These are phyloP conservation scores for Oenanthe melanoleuca DNA, from an alignment of 2,113 vertebrate species.

Conservation along the genomic window DNA sequence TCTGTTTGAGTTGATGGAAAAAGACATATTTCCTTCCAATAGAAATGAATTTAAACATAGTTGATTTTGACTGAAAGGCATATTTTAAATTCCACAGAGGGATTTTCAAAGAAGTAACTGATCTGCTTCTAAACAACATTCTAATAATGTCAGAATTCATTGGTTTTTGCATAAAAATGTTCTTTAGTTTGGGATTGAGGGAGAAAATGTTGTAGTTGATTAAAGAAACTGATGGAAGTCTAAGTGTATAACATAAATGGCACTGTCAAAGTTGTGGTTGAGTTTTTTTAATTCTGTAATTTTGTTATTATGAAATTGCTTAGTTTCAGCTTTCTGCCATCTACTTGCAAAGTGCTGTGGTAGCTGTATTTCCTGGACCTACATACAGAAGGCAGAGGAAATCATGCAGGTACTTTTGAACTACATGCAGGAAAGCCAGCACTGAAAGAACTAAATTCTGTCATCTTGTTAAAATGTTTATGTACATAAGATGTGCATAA, in stretches of 20 bases:
- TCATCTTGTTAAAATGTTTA: background rate
- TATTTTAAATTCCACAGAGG: background rate
- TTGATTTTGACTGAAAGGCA: background rate
- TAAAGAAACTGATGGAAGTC: background rate
- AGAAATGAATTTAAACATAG: background rate
- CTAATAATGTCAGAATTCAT: background rate
- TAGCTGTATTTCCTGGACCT: background rate
- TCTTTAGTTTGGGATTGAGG: background rate
- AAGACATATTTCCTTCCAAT: background rate
- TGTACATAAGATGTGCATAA: background rate
- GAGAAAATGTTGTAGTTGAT: background rate
- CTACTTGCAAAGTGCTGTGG: background rate
- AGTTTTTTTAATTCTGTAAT: background rate
- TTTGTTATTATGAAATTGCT: background rate
- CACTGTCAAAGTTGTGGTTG: background rate
- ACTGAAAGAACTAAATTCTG: background rate
- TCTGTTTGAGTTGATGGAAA: background rate
- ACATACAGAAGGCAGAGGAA: fast-evolving
- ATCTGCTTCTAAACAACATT: background rate
- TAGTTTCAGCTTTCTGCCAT: background rate
- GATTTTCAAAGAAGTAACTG: background rate
- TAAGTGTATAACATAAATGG: background rate
- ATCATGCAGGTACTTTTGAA: background rate
- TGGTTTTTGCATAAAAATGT: background rate
- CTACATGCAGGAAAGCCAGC: background rate